These are phyloP conservation scores for Thripadectes ignobilis DNA, from an alignment of 2,797 vertebrate genomes.

Conservation along the genomic window DNA sequence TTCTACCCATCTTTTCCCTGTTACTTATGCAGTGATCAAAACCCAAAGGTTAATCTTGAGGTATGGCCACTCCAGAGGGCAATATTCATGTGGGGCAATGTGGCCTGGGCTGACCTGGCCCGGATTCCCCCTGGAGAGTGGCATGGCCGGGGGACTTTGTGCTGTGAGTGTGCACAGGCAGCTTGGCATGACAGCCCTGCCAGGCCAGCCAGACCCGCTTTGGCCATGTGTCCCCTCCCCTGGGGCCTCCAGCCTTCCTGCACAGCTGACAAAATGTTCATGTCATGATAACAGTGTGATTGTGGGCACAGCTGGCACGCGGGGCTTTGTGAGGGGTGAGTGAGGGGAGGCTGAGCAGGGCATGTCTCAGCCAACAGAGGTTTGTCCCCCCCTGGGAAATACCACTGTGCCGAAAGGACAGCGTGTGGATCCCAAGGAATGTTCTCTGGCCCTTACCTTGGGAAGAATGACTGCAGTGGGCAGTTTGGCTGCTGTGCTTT, in stretches of 20 bases:
- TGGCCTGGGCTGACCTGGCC: not conserved
- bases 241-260: slow-evolving; percentile 49
- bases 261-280: slow-evolving; percentile 38
- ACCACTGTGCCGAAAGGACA: not conserved
- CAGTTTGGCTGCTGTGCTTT: not conserved
- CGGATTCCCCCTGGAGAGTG: rapidly evolving
- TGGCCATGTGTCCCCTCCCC: not conserved
- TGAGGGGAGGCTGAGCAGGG: slow-evolving; percentile 3
- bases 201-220: not conserved
- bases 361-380: slow-evolving; percentile 54
- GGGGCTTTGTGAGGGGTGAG: slow-evolving; percentile 36
- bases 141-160: not conserved
- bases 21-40: not conserved
- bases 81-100: rapidly evolving
- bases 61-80: not conserved
- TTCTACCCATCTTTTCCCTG: not conserved
- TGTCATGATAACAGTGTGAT: not conserved
- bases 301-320: not conserved
- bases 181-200: not conserved
- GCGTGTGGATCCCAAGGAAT: not conserved
- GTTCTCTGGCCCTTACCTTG: not conserved
- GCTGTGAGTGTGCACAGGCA: not conserved
- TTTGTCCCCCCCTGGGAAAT: slow-evolving; percentile 36
- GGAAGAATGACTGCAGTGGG: not conserved
- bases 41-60: not conserved